Evolutionary conservation across 2,113 vertebrate genomes (phyloP).

Genomic region (Rana temporaria): DNA sequence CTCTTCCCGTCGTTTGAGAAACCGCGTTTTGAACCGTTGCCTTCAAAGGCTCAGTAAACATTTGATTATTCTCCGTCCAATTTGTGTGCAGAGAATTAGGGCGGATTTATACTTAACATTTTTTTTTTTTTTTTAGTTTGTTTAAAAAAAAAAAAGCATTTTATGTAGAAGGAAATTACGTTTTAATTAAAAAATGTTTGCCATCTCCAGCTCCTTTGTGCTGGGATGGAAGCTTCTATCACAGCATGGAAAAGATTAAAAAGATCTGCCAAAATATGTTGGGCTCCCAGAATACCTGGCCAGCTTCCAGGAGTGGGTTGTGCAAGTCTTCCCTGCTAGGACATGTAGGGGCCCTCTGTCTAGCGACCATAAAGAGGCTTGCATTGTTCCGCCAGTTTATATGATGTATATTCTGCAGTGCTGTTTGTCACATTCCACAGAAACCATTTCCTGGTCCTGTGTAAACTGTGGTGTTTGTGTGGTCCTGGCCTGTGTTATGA

Average conservation of each 20-base stretch:
- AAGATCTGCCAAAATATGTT: slow-evolving; percentile 39
- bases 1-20: slow-evolving; percentile 24
- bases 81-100: background rate
- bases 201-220: slow-evolving; percentile 47
- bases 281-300: slow-evolving; percentile 38
- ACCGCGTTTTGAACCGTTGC: background rate
- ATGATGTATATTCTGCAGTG: background rate
- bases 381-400: background rate
- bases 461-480: slow-evolving; percentile 12
- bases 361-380: background rate
- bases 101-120: slow-evolving; percentile 18
- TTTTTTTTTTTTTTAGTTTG: background rate
- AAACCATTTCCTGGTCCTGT: background rate
- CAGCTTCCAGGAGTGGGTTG: slow-evolving; percentile 18
- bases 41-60: slow-evolving; percentile 46
- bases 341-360: slow-evolving; percentile 15
- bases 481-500: background rate
- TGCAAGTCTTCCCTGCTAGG: slow-evolving; percentile 29
- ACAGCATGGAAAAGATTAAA: slow-evolving; percentile 49
- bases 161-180: slow-evolving; percentile 39
- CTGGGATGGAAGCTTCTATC: slow-evolving; percentile 30
- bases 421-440: slow-evolving; percentile 32
- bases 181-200: slow-evolving; percentile 47
- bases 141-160: background rate
- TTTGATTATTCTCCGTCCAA: slow-evolving; percentile 20